Evolutionary conservation across 2,888 invertebrate genomes (phyloP).

Genomic region (Dynastes hyllus): DNA sequence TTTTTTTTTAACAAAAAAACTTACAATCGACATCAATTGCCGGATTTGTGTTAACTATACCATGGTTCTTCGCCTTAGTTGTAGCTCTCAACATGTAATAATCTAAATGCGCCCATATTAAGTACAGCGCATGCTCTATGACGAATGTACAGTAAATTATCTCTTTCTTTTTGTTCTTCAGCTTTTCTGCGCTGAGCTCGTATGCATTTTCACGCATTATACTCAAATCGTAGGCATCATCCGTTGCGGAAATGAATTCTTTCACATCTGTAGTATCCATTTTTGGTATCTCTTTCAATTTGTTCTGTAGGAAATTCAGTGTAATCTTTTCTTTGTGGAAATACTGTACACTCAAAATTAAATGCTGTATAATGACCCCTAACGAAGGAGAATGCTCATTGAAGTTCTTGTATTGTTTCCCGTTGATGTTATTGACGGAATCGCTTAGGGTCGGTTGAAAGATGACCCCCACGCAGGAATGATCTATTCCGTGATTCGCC

Average conservation of each 20-base stretch:
- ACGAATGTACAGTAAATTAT: slow-evolving; percentile 78
- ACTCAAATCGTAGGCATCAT: slow-evolving; percentile 63
- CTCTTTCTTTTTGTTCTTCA: slow-evolving; percentile 76
- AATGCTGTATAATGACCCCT: slow-evolving; percentile 74
- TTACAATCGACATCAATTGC: slow-evolving; percentile 63
- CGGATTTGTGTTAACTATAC: slow-evolving; percentile 56
- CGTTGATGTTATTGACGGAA: slow-evolving; percentile 61
- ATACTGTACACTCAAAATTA: slow-evolving; percentile 74
- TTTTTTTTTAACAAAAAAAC: slow-evolving; percentile 53
- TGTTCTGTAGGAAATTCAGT: slow-evolving; percentile 72
- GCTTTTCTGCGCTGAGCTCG: slow-evolving; percentile 72
- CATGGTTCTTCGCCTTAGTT: slow-evolving; percentile 67
- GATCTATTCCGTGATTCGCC: slow-evolving; percentile 74
- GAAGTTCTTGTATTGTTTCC: slow-evolving; percentile 60
- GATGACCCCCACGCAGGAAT: slow-evolving; percentile 73
- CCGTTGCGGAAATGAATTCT: slow-evolving; percentile 69
- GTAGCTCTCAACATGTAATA: slow-evolving; percentile 80
- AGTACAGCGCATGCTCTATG: slow-evolving; percentile 81
- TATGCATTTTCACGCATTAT: slow-evolving; percentile 67
- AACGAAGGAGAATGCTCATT: slow-evolving; percentile 71
- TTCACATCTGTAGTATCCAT: slow-evolving; percentile 75
- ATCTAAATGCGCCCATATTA: slow-evolving; percentile 86
- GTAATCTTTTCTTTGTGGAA: slow-evolving; percentile 73
- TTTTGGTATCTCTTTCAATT: slow-evolving; percentile 72
- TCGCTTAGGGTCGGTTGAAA: slow-evolving; percentile 73